Percentiles rank a stretch among this genome's conserved stretches.
Conservation (phyloP, 2,113 vertebrate genomes). For the Campylomormyrus tamandua region DNA sequence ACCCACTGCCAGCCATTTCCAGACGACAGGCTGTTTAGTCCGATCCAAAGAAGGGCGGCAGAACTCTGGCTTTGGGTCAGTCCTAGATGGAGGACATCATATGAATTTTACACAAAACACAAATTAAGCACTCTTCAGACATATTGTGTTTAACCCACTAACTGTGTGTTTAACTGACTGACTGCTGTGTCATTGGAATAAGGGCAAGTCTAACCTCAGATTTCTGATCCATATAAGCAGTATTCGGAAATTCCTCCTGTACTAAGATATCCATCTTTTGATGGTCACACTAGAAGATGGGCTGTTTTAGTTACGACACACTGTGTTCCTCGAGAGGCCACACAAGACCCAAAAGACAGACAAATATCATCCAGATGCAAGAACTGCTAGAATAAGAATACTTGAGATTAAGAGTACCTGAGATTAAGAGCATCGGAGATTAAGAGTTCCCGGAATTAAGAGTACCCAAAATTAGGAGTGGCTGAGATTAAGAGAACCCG, state of each 20-base stretch:
- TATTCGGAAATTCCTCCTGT: neutral
- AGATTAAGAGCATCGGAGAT: neutral
- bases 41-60: slow-evolving; percentile 71
- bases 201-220: neutral
- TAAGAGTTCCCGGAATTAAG: slow-evolving; percentile 6
- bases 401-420: slow-evolving; percentile 30
- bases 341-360: neutral
- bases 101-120: neutral
- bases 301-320: neutral
- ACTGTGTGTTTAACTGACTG: neutral
- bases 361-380: neutral
- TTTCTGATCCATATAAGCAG: neutral
- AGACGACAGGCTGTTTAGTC: slow-evolving; percentile 73
- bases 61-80: slow-evolving; percentile 45
- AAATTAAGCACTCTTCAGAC: neutral
- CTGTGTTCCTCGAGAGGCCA: neutral
- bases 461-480: neutral
- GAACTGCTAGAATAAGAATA: neutral
- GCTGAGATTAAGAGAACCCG: neutral
- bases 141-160: neutral
- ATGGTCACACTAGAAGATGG: neutral
- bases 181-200: neutral
- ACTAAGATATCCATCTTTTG: neutral
- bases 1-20: slow-evolving; percentile 87
- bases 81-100: slow-evolving; percentile 44